These are phyloP conservation scores for Kobus ellipsiprymnus DNA, from an alignment of 2,113 vertebrate genomes.

Conservation along the genomic window DNA sequence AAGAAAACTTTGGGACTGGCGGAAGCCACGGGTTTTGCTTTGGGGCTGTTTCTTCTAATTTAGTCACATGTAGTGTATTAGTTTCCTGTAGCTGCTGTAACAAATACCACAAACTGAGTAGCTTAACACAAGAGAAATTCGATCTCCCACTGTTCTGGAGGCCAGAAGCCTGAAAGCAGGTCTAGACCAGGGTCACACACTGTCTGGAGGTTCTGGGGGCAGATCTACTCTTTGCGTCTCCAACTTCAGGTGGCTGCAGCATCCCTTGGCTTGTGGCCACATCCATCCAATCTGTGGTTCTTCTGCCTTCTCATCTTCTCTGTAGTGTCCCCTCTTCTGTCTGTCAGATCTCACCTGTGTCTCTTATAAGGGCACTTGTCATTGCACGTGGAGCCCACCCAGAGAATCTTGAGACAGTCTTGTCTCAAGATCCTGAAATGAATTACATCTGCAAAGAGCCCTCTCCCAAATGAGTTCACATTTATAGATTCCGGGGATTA, in stretches of 20 bases:
- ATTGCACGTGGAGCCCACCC: not conserved
- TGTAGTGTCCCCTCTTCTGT: not conserved
- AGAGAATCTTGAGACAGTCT: not conserved
- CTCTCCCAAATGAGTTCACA: not conserved
- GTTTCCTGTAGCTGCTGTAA: not conserved
- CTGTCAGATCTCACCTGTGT: not conserved
- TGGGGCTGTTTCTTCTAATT: not conserved
- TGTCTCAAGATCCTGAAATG: not conserved
- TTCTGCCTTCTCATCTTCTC: not conserved
- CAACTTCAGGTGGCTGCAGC: not conserved
- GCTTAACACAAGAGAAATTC: not conserved
- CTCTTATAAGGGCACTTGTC: not conserved
- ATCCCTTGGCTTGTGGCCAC: not conserved
- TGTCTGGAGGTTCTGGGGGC: not conserved
- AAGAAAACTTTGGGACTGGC: not conserved
- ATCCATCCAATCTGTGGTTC: accelerated
- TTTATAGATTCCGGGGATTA: not conserved
- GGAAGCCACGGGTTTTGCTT: not conserved
- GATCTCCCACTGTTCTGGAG: not conserved
- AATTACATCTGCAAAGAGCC: not conserved
- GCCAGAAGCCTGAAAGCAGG: not conserved
- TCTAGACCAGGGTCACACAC: not conserved
- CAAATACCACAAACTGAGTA: not conserved
- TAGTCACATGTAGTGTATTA: accelerated
- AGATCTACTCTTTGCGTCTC: not conserved